Evolutionary conservation across 2,113 vertebrate genomes (phyloP).

Genomic region (Ictalurus furcatus): DNA sequence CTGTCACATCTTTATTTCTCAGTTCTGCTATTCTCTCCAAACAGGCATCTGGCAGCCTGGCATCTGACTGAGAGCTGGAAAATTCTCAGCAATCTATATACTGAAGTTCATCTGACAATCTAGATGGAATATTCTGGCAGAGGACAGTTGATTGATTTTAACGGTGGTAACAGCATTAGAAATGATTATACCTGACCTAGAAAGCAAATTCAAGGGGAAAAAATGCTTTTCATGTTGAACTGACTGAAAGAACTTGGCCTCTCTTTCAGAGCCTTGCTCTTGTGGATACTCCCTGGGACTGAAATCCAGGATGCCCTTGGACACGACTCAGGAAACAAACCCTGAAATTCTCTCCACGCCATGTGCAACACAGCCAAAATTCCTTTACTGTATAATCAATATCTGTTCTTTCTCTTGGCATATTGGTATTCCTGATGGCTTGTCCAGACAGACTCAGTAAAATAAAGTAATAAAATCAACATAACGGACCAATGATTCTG

Average conservation of each 20-base stretch:
- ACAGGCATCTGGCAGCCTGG: conserved; percentile 47
- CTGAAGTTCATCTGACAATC: conserved; percentile 31
- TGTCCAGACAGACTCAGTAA: conserved; percentile 61
- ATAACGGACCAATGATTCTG: conserved; percentile 24
- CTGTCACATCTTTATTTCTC: conserved; percentile 41
- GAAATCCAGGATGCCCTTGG: conserved; percentile 51
- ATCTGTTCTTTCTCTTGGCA: conserved; percentile 56
- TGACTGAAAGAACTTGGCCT: conserved; percentile 46
- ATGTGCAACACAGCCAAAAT: conserved; percentile 56
- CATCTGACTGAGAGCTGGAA: conserved; percentile 38
- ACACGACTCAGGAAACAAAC: conserved; percentile 45
- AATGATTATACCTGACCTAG: conserved; percentile 29
- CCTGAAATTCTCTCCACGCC: conserved; percentile 38
- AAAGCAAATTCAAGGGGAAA: conserved; percentile 4
- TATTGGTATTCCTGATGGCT: conserved; percentile 59
- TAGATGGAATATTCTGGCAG: conserved; percentile 39
- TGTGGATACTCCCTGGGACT: conserved; percentile 34
- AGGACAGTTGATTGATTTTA: conserved; percentile 39
- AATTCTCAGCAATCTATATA: conserved; percentile 20
- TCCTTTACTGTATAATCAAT: conserved; percentile 59
- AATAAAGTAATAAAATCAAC: conserved; percentile 52
- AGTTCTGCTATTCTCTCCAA: conserved; percentile 31
- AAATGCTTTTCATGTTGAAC: conserved; percentile 36
- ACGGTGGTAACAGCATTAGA: conserved; percentile 21
- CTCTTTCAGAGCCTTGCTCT: conserved; percentile 26